Base-by-base conservation (phyloP, 2,797 vertebrate species). In the Scomberomorus guttatus region DNA sequence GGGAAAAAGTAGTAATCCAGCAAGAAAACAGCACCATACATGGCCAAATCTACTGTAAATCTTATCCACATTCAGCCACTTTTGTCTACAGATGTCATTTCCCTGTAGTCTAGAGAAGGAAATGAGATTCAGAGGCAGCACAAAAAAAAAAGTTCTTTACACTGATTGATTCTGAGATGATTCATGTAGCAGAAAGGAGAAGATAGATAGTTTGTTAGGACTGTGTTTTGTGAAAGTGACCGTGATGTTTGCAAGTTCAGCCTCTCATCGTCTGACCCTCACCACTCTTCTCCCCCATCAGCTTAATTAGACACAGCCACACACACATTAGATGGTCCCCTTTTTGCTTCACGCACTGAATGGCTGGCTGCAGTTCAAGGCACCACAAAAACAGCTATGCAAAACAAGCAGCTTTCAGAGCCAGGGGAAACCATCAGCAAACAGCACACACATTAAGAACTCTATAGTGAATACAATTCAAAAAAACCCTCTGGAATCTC, bases 231-330 rank as follows among this genome's bases (percentile, higher is more conserved):
- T 75, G 72, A 81, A 73, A 90, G 77, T 81, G 85, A 84, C 63
- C 48, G 20, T 8, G 39, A 67, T 93, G 72, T 88, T 89, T 84
- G 86, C 79, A 83, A 87, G 77, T 86, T 83, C 75, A 82, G 72
- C 72, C 84, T 82, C 86, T 88, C 85, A 37, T 67, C 66, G 70
- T 75, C 76, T 88, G 86, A 92, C 90, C 87, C 80, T 81, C 81
- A 54, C 79, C 70, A 13, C 86, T 76, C 82, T 71, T 75, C 85
- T 83, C 72, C 66, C 84, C 87, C 90, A 90, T 90, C 88, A 90
- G 87, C 84, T 91, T 93, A 92, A 94, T 94, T 92, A 93, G 91
- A 93, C 87, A 86, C 92, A 93, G 87, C 86, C 85, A 91, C 87
- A 91, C 87, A 93, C 89, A 89, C 92, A 91, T 92, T 92, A 91